Evolutionary conservation across 2,113 vertebrate genomes (phyloP), one percentile per base, ranked within the genome.

Genomic region (Vulpes ferrilata): DNA sequence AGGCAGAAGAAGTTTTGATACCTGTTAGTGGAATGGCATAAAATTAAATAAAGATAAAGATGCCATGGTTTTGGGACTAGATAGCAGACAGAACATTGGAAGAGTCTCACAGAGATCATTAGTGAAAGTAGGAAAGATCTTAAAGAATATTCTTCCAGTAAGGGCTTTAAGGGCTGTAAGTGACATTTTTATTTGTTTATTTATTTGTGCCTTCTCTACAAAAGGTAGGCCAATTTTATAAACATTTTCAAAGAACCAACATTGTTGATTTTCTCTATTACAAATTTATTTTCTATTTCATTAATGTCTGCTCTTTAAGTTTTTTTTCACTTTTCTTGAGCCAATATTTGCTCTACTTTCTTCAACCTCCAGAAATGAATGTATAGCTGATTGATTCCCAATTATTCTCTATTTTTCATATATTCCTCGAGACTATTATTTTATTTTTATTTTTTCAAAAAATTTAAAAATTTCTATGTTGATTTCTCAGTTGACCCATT

Each of bases 401-500:
- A 1, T 62, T 43, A 86, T 43, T 59, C 57, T 93, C 51, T 78
- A n/a, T 69, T 81, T 93, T 43, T 94, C 62, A 83, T 48, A 20
- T 57, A 27, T 93, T 76, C 15, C 83, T 57, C 59, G 48, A 78
- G 27, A 23, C 19, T 93, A 78, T 64, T 15, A 27, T 62, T 76
- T 82, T 17, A 62, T 81, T 53, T 23, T 74, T 13, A 23, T n/a
- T 69, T 51, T 86, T 85, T 12, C n/a, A 90, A 87, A 86, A 86
- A 62, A 86, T 48, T 65, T 93, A 48, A 30, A 93, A 81, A 22
- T 30, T 69, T 67, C 22, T 43, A 9, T 79, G 90, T 90, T 94
- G 71, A 78, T 83, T 97, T 93, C n/a, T 93, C 32, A 71, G 16
- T 88, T 79, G 38, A 79, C 12, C 30, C n/a, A 51, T 25, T 30